A percentile compares a stretch with the other conserved stretches of the same genome.
These are phyloP conservation scores for Conops quadrifasciatus DNA, from an alignment of 2,888 invertebrate genomes.

Conservation along the genomic window DNA sequence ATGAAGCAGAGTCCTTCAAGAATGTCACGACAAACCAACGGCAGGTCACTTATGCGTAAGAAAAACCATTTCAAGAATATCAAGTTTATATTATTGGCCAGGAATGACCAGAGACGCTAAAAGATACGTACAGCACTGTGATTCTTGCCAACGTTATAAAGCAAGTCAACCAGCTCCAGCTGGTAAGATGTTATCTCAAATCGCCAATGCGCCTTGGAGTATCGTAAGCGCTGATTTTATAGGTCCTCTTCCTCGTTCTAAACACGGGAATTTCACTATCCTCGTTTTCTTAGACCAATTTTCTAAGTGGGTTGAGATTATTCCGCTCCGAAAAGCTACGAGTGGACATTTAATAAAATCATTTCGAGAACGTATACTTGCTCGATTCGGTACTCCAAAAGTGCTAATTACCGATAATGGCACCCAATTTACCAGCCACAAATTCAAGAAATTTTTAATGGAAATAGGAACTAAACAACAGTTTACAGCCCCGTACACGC, in stretches of 20 bases:
- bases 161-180: neutral
- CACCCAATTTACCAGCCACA: neutral
- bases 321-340: no score
- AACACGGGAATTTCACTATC: neutral
- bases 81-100: no score
- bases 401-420: constrained; percentile 5
- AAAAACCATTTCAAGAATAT: no score
- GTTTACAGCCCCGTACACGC: no score
- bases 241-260: neutral
- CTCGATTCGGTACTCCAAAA: neutral
- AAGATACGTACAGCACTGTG: neutral
- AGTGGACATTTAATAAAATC: no score
- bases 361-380: constrained; percentile 2
- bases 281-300: neutral
- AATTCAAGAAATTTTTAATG: neutral
- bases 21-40: no score
- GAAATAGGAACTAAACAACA: no score
- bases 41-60: no score
- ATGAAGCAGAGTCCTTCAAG: no score
- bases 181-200: neutral
- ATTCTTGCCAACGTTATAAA: neutral
- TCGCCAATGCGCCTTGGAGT: neutral
- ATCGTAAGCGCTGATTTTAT: no score
- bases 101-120: no score
- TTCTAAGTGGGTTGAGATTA: neutral